Percentiles rank a stretch among this genome's conserved stretches.
Conservation (phyloP, 2,113 vertebrate genomes). For the Dasyurus viverrinus region DNA sequence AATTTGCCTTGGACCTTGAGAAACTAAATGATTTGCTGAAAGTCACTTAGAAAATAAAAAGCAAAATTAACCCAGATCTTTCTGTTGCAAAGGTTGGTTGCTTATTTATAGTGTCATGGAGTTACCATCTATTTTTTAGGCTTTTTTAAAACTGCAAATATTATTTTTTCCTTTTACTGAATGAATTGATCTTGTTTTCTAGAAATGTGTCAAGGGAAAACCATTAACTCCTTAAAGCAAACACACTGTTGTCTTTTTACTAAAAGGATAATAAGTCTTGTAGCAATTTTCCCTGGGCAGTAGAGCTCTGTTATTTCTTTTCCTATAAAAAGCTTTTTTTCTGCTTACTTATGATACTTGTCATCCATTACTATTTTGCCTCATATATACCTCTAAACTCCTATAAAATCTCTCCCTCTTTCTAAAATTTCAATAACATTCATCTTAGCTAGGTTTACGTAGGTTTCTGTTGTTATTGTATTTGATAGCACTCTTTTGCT, state of each 20-base stretch:
- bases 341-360: not conserved
- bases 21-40: not conserved
- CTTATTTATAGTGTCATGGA: not conserved
- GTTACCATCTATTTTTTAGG: not conserved
- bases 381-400: not conserved
- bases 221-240: not conserved
- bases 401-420: not conserved
- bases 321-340: not conserved
- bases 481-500: not conserved
- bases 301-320: not conserved
- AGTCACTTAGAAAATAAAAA: not conserved
- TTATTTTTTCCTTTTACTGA: not conserved
- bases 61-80: not conserved
- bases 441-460: not conserved
- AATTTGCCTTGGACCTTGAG: not conserved
- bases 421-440: not conserved
- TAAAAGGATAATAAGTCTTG: not conserved
- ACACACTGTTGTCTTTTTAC: not conserved
- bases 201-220: not conserved
- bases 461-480: not conserved
- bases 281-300: not conserved
- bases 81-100: not conserved
- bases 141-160: not conserved
- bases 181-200: not conserved
- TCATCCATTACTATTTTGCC: not conserved